Conservation (phyloP, 2,113 vertebrate species). For the Dicaeum eximium region DNA sequence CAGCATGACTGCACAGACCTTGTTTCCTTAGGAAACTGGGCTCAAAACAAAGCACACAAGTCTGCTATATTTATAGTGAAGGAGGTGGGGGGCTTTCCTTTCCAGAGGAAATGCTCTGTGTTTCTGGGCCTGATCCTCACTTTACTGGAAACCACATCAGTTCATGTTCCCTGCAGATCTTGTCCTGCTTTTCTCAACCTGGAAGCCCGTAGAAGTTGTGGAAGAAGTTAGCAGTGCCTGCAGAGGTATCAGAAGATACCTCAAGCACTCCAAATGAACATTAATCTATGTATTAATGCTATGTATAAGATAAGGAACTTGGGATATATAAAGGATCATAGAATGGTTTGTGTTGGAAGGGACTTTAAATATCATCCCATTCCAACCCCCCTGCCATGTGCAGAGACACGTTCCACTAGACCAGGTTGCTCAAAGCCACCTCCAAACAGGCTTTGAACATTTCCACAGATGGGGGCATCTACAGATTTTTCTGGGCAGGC, state of each 20-base stretch:
- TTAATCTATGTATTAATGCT: not conserved
- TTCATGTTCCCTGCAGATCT: not conserved
- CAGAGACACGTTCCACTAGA: not conserved
- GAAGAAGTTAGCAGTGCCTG: not conserved
- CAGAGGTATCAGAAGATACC: not conserved
- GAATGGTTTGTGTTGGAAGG: not conserved
- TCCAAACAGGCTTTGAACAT: not conserved
- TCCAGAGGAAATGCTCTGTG: conserved; percentile 21
- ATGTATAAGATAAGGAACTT: not conserved
- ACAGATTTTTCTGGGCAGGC: not conserved
- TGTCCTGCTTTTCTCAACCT: not conserved
- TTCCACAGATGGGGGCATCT: not conserved
- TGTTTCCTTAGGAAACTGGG: conserved; percentile 58
- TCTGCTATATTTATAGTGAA: conserved; percentile 11
- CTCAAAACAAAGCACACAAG: conserved; percentile 50
- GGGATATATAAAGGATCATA: not conserved
- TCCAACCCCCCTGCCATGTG: not conserved
- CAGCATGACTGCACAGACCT: conserved; percentile 29
- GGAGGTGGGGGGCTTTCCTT: conserved; percentile 27
- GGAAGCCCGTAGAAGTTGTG: not conserved
- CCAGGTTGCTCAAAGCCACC: not conserved
- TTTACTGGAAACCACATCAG: not conserved
- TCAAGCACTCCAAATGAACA: not conserved
- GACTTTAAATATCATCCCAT: not conserved
- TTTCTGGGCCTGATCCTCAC: not conserved